Evolutionary conservation across 2,113 vertebrate species (phyloP).

Genomic region (Muntiacus muntjak): DNA sequence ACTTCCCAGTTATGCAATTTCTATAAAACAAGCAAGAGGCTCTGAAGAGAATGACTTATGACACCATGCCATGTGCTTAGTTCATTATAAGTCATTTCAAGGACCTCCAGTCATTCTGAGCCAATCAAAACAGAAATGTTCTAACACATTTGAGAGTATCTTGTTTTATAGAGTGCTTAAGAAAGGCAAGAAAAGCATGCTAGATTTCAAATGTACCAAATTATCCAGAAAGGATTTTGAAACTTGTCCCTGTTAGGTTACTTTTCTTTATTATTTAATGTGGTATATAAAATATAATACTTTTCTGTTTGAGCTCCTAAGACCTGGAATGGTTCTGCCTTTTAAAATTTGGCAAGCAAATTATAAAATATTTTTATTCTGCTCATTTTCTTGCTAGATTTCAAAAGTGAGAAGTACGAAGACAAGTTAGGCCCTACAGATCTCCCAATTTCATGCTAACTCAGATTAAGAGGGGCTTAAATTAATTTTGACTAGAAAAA

Average conservation of each 20-base stretch:
- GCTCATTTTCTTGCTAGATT: constrained; percentile 8
- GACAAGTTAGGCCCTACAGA: neutral
- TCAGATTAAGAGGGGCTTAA: neutral
- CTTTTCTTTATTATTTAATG: constrained; percentile 70
- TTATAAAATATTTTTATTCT: constrained; percentile 3
- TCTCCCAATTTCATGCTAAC: neutral
- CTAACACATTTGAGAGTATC: constrained; percentile 26
- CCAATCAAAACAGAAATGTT: constrained; percentile 71
- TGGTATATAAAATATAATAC: constrained; percentile 46
- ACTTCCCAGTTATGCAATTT: constrained; percentile 29
- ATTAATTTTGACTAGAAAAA: neutral
- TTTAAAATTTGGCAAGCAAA: constrained; percentile 31
- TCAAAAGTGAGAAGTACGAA: neutral
- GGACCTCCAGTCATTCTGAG: constrained; percentile 25
- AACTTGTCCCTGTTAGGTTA: constrained; percentile 69
- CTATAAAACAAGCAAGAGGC: constrained; percentile 32
- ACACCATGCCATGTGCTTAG: neutral
- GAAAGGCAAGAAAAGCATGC: constrained; percentile 59
- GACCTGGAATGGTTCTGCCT: neutral
- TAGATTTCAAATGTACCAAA: constrained; percentile 68
- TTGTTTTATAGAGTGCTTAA: constrained; percentile 60
- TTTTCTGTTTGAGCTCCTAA: constrained; percentile 1
- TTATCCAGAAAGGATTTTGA: constrained; percentile 72
- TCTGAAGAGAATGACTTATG: constrained; percentile 46
- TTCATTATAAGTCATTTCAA: constrained; percentile 52